Percentiles rank a stretch among this genome's conserved stretches.
Evolutionary conservation across 2,797 vertebrate species (phyloP).

Genomic region (Gymnoscopelus microlampas): DNA sequence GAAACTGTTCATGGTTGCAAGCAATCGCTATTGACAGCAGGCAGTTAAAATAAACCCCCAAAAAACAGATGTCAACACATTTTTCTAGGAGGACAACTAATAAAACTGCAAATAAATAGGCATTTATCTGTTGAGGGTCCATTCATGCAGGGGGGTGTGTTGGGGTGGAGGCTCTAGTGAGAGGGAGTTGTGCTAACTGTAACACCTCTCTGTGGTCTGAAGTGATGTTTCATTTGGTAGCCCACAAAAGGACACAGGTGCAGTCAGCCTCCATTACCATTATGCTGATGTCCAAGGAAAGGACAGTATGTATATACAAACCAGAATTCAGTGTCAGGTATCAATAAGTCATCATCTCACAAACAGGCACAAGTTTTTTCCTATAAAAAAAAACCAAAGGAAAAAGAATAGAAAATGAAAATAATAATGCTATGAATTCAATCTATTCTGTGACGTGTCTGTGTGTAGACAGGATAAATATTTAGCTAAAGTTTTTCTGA

Average conservation of each 20-base stretch:
- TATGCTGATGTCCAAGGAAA: slow-evolving; percentile 5
- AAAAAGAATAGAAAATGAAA: too few relatives aligned
- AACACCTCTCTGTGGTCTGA: slow-evolving; percentile 13
- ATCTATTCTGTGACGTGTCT: too few relatives aligned
- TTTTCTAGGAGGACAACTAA: slow-evolving; percentile 28
- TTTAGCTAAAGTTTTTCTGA: too few relatives aligned
- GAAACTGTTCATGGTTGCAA: slow-evolving; percentile 53
- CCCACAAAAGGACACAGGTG: slow-evolving; percentile 35
- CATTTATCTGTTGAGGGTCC: slow-evolving; percentile 40
- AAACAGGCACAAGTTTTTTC: too few relatives aligned
- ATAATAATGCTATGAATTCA: too few relatives aligned
- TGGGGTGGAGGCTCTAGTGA: not conserved
- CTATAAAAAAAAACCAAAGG: too few relatives aligned
- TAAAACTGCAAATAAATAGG: slow-evolving; percentile 66
- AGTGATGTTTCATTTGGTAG: slow-evolving; percentile 26
- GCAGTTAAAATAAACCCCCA: too few relatives aligned
- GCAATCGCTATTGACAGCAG: slow-evolving; percentile 54
- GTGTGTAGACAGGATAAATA: too few relatives aligned
- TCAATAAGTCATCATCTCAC: too few relatives aligned
- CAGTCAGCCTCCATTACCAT: slow-evolving; percentile 15
- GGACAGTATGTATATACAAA: too few relatives aligned
- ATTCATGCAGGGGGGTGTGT: slow-evolving; percentile 47
- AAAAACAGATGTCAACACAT: slow-evolving; percentile 24
- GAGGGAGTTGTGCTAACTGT: slow-evolving; percentile 1
- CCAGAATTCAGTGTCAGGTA: too few relatives aligned